phyloP scores from a whole-genome alignment of 1,140 invertebrate genomes.

The Gerris buenoi region DNA sequence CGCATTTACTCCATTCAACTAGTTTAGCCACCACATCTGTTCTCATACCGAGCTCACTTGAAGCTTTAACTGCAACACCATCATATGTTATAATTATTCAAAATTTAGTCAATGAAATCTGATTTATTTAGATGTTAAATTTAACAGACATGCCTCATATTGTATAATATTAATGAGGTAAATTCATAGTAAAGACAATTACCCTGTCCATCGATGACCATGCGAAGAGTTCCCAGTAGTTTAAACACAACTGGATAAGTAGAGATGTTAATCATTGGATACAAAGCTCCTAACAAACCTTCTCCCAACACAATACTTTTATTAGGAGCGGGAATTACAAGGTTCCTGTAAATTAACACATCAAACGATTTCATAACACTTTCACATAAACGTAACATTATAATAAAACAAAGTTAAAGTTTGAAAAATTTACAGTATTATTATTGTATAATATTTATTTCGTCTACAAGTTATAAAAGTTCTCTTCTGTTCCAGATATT shows the following conservation, averaged over 20 bases:
- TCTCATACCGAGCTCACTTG: conserved; percentile 39
- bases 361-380: no score
- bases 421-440: not conserved
- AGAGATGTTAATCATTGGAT: conserved; percentile 56
- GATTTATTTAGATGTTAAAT: not conserved
- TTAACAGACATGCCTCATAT: not conserved
- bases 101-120: not conserved
- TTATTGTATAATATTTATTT: not conserved
- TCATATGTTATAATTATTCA: no score
- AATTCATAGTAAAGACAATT: conserved; percentile 15
- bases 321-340: conserved; percentile 63
- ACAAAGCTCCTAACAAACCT: conserved; percentile 53
- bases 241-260: conserved; percentile 71
- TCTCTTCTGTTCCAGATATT: no score
- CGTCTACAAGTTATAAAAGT: not conserved
- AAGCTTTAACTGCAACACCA: conserved; percentile 39
- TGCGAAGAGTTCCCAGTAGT: conserved; percentile 65
- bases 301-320: conserved; percentile 54
- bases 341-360: conserved; percentile 47
- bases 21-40: conserved; percentile 41
- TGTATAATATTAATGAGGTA: not conserved
- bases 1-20: conserved; percentile 62
- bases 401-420: not conserved
- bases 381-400: no score
- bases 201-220: conserved; percentile 69